A percentile compares a stretch with the other conserved stretches of the same genome.
Evolutionary conservation across 2,888 invertebrate genomes (phyloP).

Genomic region (Electrophaes corylata): DNA sequence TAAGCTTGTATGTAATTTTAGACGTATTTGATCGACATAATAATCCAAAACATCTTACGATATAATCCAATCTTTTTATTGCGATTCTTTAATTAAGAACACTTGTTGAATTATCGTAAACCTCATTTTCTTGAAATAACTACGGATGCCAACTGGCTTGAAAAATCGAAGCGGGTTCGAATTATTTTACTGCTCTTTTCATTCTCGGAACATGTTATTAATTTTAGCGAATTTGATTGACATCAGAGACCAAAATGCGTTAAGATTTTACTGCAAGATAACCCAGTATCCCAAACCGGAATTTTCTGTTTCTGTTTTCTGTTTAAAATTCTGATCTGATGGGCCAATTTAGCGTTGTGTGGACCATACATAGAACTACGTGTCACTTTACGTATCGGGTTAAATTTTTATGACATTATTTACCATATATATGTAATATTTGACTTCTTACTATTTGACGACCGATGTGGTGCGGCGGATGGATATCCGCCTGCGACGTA

Average conservation of each 20-base stretch:
- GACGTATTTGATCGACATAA: constrained; percentile 13
- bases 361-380: background rate
- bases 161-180: constrained; percentile 15
- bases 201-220: constrained; percentile 15
- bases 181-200: constrained; percentile 17
- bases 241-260: constrained; percentile 5
- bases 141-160: constrained; percentile 21
- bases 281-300: background rate
- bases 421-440: too few species aligned
- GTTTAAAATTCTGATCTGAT: background rate
- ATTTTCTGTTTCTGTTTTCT: too few species aligned
- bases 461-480: too few species aligned
- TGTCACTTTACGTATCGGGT: too few species aligned
- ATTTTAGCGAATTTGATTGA: constrained; percentile 17
- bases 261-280: constrained; percentile 11
- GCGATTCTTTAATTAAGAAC: constrained; percentile 34
- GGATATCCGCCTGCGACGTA: too few species aligned
- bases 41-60: constrained; percentile 21
- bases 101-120: constrained; percentile 37
- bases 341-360: background rate
- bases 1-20: too few species aligned
- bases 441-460: too few species aligned
- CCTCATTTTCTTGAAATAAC: constrained; percentile 32
- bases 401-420: too few species aligned
- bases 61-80: constrained; percentile 28